phyloP scores from a whole-genome alignment of 2,888 invertebrate genomes.

The Lottia scabra region DNA sequence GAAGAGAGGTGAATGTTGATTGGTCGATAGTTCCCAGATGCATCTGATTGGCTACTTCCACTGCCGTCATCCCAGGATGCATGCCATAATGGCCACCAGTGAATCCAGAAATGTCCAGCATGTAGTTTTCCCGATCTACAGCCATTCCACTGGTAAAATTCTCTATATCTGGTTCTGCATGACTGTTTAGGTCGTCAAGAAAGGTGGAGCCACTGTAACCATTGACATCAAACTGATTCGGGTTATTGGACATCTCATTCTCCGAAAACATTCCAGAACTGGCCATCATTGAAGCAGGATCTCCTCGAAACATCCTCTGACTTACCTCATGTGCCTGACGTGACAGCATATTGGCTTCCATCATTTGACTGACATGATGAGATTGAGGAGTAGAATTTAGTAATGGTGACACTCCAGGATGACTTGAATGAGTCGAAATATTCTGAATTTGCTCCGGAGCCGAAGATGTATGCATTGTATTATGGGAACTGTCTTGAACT shows the following conservation, averaged over 20 bases:
- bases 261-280: not conserved
- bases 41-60: constrained; percentile 3
- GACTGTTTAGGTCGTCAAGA: constrained; percentile 34
- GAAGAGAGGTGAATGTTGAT: constrained; percentile 49
- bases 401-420: not conserved
- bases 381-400: not conserved
- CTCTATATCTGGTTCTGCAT: constrained; percentile 13
- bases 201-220: constrained; percentile 32
- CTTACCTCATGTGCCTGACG: not conserved
- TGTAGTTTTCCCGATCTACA: not conserved
- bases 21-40: constrained; percentile 46
- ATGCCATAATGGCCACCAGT: not conserved
- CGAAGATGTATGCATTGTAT: not conserved
- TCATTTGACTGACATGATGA: not conserved
- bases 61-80: not conserved
- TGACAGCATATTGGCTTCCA: not conserved
- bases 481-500: not conserved
- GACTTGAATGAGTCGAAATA: not conserved
- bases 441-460: not conserved
- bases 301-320: constrained; percentile 9
- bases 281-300: constrained; percentile 8
- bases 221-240: constrained; percentile 24
- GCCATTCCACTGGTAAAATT: not conserved
- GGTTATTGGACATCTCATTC: constrained; percentile 9
- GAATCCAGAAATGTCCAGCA: not conserved